A percentile compares a stretch with the other conserved stretches of the same genome.
Evolutionary conservation across 2,113 vertebrate genomes (phyloP).

Genomic region (Rhinogobius similis): DNA sequence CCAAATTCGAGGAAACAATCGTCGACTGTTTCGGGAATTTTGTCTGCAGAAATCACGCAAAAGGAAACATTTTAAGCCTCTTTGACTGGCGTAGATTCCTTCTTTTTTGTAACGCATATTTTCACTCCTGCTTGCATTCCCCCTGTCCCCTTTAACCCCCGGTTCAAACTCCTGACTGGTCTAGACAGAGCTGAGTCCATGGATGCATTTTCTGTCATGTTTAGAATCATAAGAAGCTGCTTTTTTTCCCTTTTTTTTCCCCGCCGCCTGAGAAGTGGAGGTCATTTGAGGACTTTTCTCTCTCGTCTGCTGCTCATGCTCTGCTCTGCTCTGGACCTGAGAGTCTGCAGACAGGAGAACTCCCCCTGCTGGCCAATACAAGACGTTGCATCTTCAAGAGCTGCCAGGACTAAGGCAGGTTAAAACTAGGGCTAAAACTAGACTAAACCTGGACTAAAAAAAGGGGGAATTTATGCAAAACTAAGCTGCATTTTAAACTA

Average conservation of each 20-base stretch:
- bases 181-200: conserved; percentile 52
- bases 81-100: background rate
- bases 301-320: conserved; percentile 29
- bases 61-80: too few relatives aligned
- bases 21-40: too few relatives aligned
- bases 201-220: conserved; percentile 27
- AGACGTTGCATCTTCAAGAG: background rate
- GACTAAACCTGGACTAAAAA: background rate
- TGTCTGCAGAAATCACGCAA: too few relatives aligned
- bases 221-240: background rate
- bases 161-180: conserved; percentile 64
- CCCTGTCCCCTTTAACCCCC: conserved; percentile 28
- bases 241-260: background rate
- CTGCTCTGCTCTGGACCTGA: conserved; percentile 28
- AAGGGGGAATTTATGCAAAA: background rate
- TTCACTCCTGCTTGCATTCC: background rate
- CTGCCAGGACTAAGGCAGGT: too few relatives aligned
- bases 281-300: conserved; percentile 57
- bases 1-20: too few relatives aligned
- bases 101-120: background rate
- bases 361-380: conserved; percentile 65
- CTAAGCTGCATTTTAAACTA: background rate
- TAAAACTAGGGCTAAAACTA: background rate
- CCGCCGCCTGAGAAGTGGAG: background rate
- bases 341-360: conserved; percentile 39